Evolutionary conservation across 2,888 invertebrate species (phyloP).

Genomic region (Macrophya alboannulata): DNA sequence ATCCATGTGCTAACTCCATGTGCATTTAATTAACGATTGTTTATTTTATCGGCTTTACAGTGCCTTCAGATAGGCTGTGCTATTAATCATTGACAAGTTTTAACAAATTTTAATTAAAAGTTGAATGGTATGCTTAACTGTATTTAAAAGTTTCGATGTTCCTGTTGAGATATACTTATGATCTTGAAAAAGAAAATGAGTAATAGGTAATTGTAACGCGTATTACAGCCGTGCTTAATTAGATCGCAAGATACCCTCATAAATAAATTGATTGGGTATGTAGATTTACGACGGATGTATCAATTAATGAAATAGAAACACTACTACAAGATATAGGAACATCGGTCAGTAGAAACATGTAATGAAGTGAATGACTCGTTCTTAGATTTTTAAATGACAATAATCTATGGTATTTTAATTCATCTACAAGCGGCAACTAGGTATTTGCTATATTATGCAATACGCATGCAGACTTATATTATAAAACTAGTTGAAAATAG

Average conservation of each 20-base stretch:
- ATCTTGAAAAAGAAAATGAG: neutral
- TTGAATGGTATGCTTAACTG: neutral
- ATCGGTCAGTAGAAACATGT: neutral
- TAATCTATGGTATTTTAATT: neutral
- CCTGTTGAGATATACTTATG: neutral
- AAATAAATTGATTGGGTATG: neutral
- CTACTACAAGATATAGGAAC: neutral
- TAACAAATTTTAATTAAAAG: neutral
- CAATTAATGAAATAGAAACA: neutral
- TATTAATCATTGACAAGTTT: neutral
- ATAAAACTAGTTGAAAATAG: neutral
- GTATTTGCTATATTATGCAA: neutral
- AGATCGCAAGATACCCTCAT: neutral
- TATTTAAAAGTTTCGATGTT: neutral
- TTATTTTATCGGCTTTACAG: neutral
- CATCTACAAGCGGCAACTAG: neutral
- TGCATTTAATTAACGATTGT: neutral
- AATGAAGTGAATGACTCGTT: neutral
- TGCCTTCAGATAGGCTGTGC: slow-evolving; percentile 31
- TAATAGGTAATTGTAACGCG: neutral
- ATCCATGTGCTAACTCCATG: neutral
- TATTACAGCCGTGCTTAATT: too few relatives aligned
- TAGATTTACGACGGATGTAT: neutral
- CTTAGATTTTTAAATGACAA: slow-evolving; percentile 1
- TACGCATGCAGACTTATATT: neutral